Evolutionary conservation across 2,888 invertebrate species (phyloP), one percentile per base, ranked within the genome.

Genomic region (Chrysina gloriosa): DNA sequence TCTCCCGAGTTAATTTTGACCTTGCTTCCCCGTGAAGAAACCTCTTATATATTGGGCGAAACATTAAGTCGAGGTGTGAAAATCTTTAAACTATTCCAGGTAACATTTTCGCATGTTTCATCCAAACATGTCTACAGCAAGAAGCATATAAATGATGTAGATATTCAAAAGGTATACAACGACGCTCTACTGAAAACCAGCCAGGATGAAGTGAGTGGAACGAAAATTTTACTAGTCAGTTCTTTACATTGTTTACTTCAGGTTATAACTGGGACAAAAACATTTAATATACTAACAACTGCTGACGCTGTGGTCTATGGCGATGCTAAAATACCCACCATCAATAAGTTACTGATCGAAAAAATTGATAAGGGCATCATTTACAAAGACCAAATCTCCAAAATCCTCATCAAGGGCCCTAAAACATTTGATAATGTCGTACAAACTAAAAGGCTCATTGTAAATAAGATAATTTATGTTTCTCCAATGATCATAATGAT

Each of bases 381-480:
- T 7, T 56, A 66, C 19, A 76, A 75, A 71, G 65, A 76, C 65
- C 36, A 71, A 21, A 65, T 77, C 7, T 58, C 74, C 42, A 68
- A 72, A 21, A 64, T 58, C 14, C 47, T 70, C 2, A 77, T 81
- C 39, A 75, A 52, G 52, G 81, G 82, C n/a, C 71, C 67, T 16
- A 81, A 82, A 68, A 74, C 73, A 2, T 81, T 82, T 69, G 78
- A 74, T 67, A 74, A 71, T 11, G 81, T 80, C n/a, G 67, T 82
- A 2, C 74, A 80, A 75, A 73, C 78, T 3, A 69, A 73, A 72
- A n/a, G n/a, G 9, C 50, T 21, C 6, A n/a, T 7, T 9, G 6
- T 11, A 36, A 36, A 7, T n/a, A 45, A 45, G 2, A 5, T 19
- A 6, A 45, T 45, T 6, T 16, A 45, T n/a, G n/a, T n/a, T n/a